Conservation (phyloP, 2,888 invertebrate genomes). For the Lasioglossum vierecki region DNA sequence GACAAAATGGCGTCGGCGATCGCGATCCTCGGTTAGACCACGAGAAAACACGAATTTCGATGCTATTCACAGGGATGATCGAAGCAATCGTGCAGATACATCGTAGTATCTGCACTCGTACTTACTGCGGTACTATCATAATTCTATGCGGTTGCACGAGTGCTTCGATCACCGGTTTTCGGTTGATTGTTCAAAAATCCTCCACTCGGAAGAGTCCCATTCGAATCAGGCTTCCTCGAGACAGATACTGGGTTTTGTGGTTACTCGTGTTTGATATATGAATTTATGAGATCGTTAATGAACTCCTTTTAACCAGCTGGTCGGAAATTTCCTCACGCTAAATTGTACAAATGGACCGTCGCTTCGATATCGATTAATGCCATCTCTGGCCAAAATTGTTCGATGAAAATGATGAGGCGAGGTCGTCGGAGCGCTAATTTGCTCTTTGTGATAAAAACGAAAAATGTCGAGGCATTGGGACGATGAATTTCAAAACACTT, state of each 20-base stretch:
- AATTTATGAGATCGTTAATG: background rate
- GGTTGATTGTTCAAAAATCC: background rate
- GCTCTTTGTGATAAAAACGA: background rate
- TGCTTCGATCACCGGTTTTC: background rate
- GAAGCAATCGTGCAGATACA: background rate
- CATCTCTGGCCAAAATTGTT: background rate
- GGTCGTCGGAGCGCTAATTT: background rate
- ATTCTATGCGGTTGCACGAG: background rate
- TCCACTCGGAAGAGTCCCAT: background rate
- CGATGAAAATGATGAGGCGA: background rate
- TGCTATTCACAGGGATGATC: background rate
- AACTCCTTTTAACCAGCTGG: background rate
- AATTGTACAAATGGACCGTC: background rate
- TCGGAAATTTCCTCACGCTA: background rate
- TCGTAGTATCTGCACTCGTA: background rate
- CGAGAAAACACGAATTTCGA: background rate
- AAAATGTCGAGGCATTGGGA: too few relatives aligned
- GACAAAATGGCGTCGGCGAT: slow-evolving; percentile 66
- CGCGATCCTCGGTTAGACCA: background rate
- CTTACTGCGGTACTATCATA: background rate
- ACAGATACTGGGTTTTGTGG: background rate
- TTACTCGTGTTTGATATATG: background rate
- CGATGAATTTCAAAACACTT: background rate
- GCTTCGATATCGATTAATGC: background rate
- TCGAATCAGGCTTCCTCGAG: background rate